phyloP scores from a whole-genome alignment of 2,888 invertebrate species.

The Plagodis pulveraria region DNA sequence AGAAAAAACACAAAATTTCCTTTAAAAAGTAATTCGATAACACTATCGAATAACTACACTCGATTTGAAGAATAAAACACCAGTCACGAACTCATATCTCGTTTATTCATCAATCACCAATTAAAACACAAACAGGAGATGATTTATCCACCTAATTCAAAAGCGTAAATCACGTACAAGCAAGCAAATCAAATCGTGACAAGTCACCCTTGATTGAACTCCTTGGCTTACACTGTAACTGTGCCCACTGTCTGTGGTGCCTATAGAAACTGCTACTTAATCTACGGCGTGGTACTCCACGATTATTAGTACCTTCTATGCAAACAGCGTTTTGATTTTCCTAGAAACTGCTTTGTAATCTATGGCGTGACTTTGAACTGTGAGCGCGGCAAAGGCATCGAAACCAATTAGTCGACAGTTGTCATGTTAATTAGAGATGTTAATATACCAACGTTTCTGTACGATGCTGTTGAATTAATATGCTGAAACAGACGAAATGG shows the following conservation, averaged over 20 bases:
- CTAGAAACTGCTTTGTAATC: conserved; percentile 11
- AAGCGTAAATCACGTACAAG: conserved; percentile 40
- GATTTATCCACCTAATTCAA: conserved; percentile 30
- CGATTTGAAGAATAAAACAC: background rate
- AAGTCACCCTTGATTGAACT: conserved; percentile 43
- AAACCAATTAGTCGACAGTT: conserved; percentile 69
- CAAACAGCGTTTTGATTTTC: conserved; percentile 12
- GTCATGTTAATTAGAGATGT: conserved; percentile 67
- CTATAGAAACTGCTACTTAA: conserved; percentile 5
- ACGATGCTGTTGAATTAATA: conserved; percentile 61
- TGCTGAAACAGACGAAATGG: conserved; percentile 37
- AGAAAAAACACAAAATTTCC: too few relatives aligned
- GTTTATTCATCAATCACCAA: conserved; percentile 14
- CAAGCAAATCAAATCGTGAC: conserved; percentile 43
- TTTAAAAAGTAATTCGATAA: too few relatives aligned
- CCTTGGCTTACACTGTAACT: conserved; percentile 29
- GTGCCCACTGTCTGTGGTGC: conserved; percentile 1
- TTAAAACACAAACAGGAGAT: conserved; percentile 33
- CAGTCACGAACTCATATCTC: background rate
- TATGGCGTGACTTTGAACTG: conserved; percentile 46
- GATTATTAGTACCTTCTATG: background rate
- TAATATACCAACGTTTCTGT: conserved; percentile 54
- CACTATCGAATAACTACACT: too few relatives aligned
- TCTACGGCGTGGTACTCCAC: conserved; percentile 36
- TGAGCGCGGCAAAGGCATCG: conserved; percentile 47